A percentile compares a stretch with the other conserved stretches of the same genome.
Evolutionary conservation across 2,888 invertebrate genomes (phyloP).

Genomic region (Sesia apiformis): DNA sequence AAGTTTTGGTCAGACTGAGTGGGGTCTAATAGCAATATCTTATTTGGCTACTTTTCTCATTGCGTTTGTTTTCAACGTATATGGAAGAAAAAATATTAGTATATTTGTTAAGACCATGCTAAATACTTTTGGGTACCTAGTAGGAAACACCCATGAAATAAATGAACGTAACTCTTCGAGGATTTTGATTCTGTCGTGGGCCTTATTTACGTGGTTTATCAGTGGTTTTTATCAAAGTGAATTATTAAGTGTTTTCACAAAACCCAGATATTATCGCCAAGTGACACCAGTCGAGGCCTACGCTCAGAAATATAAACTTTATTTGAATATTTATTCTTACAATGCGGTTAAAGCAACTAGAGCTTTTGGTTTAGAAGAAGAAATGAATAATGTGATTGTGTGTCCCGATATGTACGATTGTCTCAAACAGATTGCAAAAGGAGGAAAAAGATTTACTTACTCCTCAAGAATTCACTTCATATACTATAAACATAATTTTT

Average conservation of each 20-base stretch:
- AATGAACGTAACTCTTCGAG: background rate
- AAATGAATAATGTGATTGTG: too few relatives aligned
- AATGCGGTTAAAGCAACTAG: background rate
- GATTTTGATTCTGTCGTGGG: conserved; percentile 6
- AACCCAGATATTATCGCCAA: conserved; percentile 2
- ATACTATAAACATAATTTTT: conserved; percentile 1
- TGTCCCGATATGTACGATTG: background rate
- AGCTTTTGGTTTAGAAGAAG: too few relatives aligned
- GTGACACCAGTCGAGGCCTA: conserved; percentile 3
- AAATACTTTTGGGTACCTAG: conserved; percentile 4
- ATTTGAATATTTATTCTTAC: conserved; percentile 1
- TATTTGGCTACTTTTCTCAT: background rate
- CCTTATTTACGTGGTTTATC: conserved; percentile 8
- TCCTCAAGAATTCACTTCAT: background rate
- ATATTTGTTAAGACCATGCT: background rate
- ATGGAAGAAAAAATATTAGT: background rate
- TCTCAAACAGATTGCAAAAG: conserved; percentile 1
- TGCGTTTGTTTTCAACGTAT: conserved; percentile 1
- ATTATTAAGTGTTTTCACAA: conserved; percentile 9
- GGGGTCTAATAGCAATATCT: conserved; percentile 1
- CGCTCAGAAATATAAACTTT: conserved; percentile 1
- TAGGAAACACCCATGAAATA: conserved; percentile 2
- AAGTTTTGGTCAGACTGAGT: conserved; percentile 4
- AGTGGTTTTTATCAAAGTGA: conserved; percentile 8
- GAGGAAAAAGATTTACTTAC: conserved; percentile 2